Evolutionary conservation across 2,888 invertebrate genomes (phyloP).

Genomic region (Spilarctia lutea): DNA sequence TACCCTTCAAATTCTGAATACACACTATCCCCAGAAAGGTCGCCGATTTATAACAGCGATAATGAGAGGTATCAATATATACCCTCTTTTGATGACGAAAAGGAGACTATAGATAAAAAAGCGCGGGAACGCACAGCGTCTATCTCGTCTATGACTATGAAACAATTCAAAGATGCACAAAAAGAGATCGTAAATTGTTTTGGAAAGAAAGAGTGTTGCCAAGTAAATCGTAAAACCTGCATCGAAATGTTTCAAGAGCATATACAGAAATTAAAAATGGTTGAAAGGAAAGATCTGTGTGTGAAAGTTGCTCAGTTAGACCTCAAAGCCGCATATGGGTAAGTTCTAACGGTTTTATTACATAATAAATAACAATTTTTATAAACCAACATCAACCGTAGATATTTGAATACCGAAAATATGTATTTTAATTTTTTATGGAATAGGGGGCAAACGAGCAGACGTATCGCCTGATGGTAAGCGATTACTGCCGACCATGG

Average conservation of each 20-base stretch:
- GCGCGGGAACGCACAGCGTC: constrained; percentile 53
- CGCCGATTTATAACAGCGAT: constrained; percentile 67
- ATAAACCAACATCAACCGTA: too few species aligned
- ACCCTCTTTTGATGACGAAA: constrained; percentile 55
- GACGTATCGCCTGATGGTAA: too few species aligned
- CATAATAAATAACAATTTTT: too few species aligned
- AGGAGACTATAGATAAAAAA: constrained; percentile 50
- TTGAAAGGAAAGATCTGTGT: constrained; percentile 64
- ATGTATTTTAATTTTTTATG: too few species aligned
- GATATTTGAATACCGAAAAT: too few species aligned
- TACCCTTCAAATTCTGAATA: constrained; percentile 65
- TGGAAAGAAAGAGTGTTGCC: constrained; percentile 74
- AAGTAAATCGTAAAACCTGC: constrained; percentile 58
- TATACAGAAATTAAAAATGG: constrained; percentile 58
- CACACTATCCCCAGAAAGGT: constrained; percentile 65
- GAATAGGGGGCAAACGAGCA: too few species aligned
- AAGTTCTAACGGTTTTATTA: constrained; percentile 44
- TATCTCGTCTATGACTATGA: constrained; percentile 65
- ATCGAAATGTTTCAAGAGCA: constrained; percentile 69
- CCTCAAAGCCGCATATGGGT: constrained; percentile 70
- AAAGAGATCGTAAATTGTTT: constrained; percentile 69
- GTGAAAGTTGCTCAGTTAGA: constrained; percentile 69
- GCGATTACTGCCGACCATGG: too few species aligned
- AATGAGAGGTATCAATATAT: constrained; percentile 75
- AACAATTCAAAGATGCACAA: constrained; percentile 76